phyloP scores from a whole-genome alignment of 2,113 vertebrate species.

The Manacus vitellinus region DNA sequence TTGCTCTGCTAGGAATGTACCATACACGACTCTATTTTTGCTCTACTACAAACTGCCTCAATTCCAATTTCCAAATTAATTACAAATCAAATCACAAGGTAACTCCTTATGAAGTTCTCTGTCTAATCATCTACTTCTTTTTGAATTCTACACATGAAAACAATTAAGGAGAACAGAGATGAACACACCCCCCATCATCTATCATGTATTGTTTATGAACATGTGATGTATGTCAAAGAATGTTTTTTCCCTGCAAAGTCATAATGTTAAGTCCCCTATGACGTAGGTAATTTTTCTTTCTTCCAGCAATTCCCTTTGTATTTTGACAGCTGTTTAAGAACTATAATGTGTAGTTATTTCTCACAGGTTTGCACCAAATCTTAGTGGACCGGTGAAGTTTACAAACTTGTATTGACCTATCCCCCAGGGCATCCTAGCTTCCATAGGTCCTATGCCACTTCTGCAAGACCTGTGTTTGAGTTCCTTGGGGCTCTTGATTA shows the following conservation, averaged over 20 bases:
- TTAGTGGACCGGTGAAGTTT: not conserved
- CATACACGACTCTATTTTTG: slow-evolving; percentile 1
- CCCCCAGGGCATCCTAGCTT: not conserved
- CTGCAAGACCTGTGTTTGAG: not conserved
- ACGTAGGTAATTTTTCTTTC: not conserved
- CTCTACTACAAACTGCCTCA: not conserved
- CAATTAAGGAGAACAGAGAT: not conserved
- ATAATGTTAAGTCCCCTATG: not conserved
- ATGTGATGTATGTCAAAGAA: not conserved
- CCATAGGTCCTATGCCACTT: not conserved
- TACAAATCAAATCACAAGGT: not conserved
- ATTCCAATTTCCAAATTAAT: not conserved
- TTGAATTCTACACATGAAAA: not conserved
- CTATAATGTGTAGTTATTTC: not conserved
- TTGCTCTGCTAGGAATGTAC: not conserved
- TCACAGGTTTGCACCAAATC: not conserved
- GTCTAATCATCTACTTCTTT: not conserved
- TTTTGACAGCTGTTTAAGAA: not conserved
- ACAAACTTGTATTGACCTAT: not conserved
- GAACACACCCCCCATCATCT: not conserved
- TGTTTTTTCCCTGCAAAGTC: not conserved
- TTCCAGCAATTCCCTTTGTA: not conserved
- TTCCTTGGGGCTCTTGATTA: not conserved
- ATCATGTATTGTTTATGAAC: not conserved
- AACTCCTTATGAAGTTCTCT: not conserved